Percentiles rank a stretch among this genome's conserved stretches.
Evolutionary conservation across 2,113 vertebrate genomes (phyloP).

Genomic region (Xenopus borealis): DNA sequence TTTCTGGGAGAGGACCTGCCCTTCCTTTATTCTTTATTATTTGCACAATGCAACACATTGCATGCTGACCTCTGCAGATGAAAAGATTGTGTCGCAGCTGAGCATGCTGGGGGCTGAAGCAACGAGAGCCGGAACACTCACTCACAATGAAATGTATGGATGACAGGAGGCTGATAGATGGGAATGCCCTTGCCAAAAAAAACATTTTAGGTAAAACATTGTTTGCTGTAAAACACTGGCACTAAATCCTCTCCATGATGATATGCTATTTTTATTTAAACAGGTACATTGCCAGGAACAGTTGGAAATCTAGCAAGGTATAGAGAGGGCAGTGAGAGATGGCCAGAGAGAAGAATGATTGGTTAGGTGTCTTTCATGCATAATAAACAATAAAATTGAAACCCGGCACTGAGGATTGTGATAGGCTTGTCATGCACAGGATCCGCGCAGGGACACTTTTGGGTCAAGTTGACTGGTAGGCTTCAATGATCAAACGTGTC

Average conservation of each 20-base stretch:
- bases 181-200: slow-evolving; percentile 39
- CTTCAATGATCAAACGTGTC: slow-evolving; percentile 83
- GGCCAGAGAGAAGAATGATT: slow-evolving; percentile 3
- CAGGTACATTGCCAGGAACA: slow-evolving; percentile 16
- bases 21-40: too few species aligned
- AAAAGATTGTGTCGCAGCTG: too few species aligned
- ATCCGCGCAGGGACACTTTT: slow-evolving; percentile 66
- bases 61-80: too few species aligned
- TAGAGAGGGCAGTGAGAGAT: background rate
- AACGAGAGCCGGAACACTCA: slow-evolving; percentile 32
- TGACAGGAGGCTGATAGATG: slow-evolving; percentile 7
- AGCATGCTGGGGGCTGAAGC: too few species aligned
- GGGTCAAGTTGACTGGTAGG: slow-evolving; percentile 75
- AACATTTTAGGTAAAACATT: slow-evolving; percentile 16
- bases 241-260: slow-evolving; percentile 39
- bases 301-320: background rate
- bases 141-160: slow-evolving; percentile 31
- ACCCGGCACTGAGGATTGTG: slow-evolving; percentile 52
- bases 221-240: slow-evolving; percentile 35
- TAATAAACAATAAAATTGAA: slow-evolving; percentile 41
- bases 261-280: slow-evolving; percentile 33
- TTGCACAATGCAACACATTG: too few species aligned
- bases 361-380: slow-evolving; percentile 25
- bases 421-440: slow-evolving; percentile 58
- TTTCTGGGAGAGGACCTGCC: too few species aligned